Percentiles rank a stretch among this genome's conserved stretches.
Evolutionary conservation across 2,888 invertebrate species (phyloP).

Genomic region (Drosophila nr. perissopoda): DNA sequence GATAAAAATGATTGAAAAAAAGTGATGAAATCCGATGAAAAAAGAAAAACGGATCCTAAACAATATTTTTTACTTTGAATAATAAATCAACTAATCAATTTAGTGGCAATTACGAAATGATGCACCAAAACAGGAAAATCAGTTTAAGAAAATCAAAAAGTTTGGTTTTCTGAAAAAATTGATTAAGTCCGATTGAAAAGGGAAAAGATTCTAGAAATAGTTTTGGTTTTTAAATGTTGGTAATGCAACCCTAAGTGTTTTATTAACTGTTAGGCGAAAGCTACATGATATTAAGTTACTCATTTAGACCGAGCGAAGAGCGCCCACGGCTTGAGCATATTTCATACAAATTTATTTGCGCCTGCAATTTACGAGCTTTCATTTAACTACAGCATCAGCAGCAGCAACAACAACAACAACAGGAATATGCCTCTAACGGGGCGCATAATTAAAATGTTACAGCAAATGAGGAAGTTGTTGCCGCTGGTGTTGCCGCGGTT

Average conservation of each 20-base stretch:
- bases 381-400: slow-evolving; percentile 40
- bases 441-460: slow-evolving; percentile 77
- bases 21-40: background rate
- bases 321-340: slow-evolving; percentile 57
- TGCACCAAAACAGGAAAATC: background rate
- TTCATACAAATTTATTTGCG: slow-evolving; percentile 79
- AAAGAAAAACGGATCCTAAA: background rate
- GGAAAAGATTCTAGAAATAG: background rate
- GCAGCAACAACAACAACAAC: slow-evolving; percentile 25
- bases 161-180: background rate
- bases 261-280: slow-evolving; percentile 22
- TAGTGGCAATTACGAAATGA: slow-evolving; percentile 12
- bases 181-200: background rate
- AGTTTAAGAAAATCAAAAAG: background rate
- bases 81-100: slow-evolving; percentile 6
- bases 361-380: slow-evolving; percentile 69
- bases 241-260: slow-evolving; percentile 24
- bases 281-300: slow-evolving; percentile 44
- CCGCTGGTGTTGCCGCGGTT: slow-evolving; percentile 25
- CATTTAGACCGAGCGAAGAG: slow-evolving; percentile 42
- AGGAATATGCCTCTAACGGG: slow-evolving; percentile 66
- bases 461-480: slow-evolving; percentile 74
- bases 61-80: background rate
- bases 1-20: background rate
- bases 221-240: background rate